phyloP scores from a whole-genome alignment of 2,113 vertebrate species.

The Ceratotherium simum region DNA sequence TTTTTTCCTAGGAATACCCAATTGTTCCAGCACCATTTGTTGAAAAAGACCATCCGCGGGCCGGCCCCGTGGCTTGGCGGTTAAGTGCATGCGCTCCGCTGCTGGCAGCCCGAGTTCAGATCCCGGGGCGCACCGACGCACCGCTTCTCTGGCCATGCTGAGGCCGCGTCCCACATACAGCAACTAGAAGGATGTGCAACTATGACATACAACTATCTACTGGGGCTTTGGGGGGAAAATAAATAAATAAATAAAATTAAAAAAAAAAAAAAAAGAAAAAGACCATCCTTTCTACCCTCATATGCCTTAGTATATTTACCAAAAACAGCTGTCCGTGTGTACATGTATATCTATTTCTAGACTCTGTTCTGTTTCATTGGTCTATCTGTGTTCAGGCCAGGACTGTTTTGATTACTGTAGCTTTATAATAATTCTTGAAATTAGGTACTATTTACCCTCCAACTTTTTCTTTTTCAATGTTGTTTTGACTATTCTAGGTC shows the following conservation, averaged over 20 bases:
- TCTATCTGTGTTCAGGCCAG: not conserved
- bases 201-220: no score
- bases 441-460: no score
- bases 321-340: accelerated
- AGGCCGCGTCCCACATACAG: no score
- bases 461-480: not conserved
- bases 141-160: no score
- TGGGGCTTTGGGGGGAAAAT: no score
- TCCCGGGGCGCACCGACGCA: no score
- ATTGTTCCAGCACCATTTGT: not conserved
- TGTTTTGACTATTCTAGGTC: not conserved
- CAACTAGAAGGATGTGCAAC: no score
- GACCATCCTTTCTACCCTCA: not conserved
- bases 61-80: no score
- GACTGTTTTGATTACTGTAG: not conserved
- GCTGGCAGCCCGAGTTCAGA: no score
- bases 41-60: not conserved
- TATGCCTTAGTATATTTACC: not conserved
- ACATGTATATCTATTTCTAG: not conserved
- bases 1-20: not conserved
- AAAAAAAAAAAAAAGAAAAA: no score
- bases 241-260: no score
- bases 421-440: not conserved
- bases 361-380: not conserved
- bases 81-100: no score